Base-by-base conservation (phyloP, 2,113 vertebrate species). In the Xyrauchen texanus region DNA sequence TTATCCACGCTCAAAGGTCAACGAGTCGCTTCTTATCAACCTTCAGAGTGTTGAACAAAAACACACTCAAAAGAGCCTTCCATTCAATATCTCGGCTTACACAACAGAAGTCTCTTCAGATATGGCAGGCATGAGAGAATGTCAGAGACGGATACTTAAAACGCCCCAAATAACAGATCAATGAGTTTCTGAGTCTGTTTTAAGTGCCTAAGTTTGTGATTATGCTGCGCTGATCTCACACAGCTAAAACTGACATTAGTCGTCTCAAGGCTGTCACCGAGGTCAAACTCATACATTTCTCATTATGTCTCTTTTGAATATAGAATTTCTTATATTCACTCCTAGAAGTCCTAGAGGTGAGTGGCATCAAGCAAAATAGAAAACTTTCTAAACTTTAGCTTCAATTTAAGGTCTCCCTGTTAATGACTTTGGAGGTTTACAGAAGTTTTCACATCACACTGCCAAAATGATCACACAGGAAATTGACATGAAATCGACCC, bases 11-110 rank as follows among this genome's bases (percentile, higher is more conserved):
- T 34, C 51, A 21, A 62, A 70, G 80, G 76, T 76, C 69, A 80
- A 73, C 66, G 62, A 80, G 62, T 80, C 69, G 67, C 55, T 67
- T 80, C 21, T 79, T 68, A 79, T 79, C 78, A 67, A 62, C 15
- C 7, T 6, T 42, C 53, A 58, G 4, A 34, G 42, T 58, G 9
- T n/a, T 77, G 16, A 68, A 75, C 51, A 58, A 51, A 57, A 66
- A 75, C 55, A 47, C 34, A 57, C 44, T 73, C 11, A 69, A 79
- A 68, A 57, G 42, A 79, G 44, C 34, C 12, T 68, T 55, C 71
- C 44, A 51, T 15, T 74, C 47, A 5, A 67, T 53, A 62, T n/a
- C 69, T 58, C 62, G 53, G 34, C 13, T 16, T 34, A 11, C 66
- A 55, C 3, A 60, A 72, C 65, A 16, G 44, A 6, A 21, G 46